Percentiles rank a stretch among this genome's conserved stretches.
These are phyloP conservation scores for Corvus cornix DNA, from an alignment of 2,113 vertebrate species.

Conservation along the genomic window DNA sequence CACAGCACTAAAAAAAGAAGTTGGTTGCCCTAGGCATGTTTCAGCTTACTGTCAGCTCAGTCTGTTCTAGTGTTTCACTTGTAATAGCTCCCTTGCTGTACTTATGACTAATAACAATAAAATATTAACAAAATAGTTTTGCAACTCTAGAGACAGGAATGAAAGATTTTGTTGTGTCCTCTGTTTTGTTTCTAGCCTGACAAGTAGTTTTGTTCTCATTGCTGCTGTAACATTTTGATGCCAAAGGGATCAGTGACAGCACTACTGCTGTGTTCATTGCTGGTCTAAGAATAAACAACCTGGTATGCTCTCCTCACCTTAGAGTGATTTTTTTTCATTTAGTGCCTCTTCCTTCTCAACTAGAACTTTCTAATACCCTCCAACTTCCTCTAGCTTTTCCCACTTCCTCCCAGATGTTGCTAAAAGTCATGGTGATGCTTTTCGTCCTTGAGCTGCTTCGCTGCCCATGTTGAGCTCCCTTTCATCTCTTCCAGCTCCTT, in stretches of 20 bases:
- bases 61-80: slow-evolving; percentile 18
- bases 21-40: slow-evolving; percentile 39
- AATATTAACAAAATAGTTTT: slow-evolving; percentile 50
- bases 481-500: background rate
- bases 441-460: background rate
- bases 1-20: background rate
- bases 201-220: background rate
- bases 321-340: background rate
- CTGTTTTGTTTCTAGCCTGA: background rate
- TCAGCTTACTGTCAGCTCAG: slow-evolving; percentile 48
- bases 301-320: background rate
- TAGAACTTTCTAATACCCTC: background rate
- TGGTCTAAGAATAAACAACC: background rate
- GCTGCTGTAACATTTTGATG: background rate
- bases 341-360: background rate
- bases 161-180: background rate
- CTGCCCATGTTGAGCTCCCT: background rate
- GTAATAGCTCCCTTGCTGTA: slow-evolving; percentile 16
- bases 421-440: background rate
- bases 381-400: background rate
- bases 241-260: background rate
- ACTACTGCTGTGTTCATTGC: background rate
- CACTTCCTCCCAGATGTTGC: background rate
- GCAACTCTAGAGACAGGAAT: background rate
- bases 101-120: slow-evolving; percentile 46